Evolutionary conservation across 2,797 vertebrate genomes (phyloP).

Genomic region (Macrochelys suwanniensis): DNA sequence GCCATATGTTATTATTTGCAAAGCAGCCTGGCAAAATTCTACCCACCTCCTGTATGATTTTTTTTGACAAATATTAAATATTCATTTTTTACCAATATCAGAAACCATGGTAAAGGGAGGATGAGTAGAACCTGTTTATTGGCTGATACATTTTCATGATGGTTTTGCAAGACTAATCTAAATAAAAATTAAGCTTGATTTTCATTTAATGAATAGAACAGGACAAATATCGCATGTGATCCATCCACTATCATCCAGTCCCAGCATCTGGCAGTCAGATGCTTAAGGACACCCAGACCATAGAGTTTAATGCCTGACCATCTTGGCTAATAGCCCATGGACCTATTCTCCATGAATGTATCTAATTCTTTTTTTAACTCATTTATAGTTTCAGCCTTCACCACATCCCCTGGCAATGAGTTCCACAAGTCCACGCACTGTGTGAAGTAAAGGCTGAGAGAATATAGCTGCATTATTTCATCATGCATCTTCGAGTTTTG

Average conservation of each 20-base stretch:
- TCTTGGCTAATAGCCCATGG: too few relatives aligned
- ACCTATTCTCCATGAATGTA: too few relatives aligned
- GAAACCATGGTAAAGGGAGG: neutral
- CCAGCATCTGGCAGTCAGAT: too few relatives aligned
- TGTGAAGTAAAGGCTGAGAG: neutral
- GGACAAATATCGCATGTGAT: too few relatives aligned
- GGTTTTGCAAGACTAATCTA: neutral
- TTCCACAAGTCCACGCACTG: too few relatives aligned
- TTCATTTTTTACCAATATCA: neutral
- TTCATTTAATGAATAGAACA: too few relatives aligned
- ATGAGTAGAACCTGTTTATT: neutral
- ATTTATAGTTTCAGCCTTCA: too few relatives aligned
- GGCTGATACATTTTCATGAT: neutral
- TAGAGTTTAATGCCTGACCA: too few relatives aligned
- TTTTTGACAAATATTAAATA: neutral
- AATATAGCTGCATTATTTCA: neutral
- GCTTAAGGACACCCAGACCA: too few relatives aligned
- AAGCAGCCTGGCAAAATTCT: neutral
- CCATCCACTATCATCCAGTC: too few relatives aligned
- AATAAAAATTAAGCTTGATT: neutral
- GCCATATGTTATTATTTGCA: neutral
- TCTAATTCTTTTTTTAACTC: too few relatives aligned
- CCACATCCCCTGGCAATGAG: too few relatives aligned
- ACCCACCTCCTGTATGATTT: accelerated
- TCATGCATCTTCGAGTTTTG: conserved; percentile 4